Evolutionary conservation across 2,113 vertebrate genomes (phyloP).

Genomic region (Tupaia tana): DNA sequence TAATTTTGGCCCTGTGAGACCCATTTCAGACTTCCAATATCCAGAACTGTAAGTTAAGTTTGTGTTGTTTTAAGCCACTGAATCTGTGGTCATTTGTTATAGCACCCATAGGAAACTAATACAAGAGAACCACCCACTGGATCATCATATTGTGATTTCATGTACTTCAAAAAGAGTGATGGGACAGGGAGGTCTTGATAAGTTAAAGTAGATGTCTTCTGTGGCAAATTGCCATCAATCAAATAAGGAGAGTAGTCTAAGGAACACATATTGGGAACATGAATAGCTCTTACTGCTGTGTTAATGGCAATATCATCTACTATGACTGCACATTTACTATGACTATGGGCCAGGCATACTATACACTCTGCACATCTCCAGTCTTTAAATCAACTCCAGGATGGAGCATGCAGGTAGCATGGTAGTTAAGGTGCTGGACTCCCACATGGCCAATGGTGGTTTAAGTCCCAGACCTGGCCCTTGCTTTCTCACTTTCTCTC

Average conservation of each 20-base stretch:
- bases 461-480: no score
- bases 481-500: no score
- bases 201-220: neutral
- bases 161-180: neutral
- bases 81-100: neutral
- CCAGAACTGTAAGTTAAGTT: neutral
- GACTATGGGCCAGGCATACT: neutral
- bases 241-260: neutral
- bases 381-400: neutral
- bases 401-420: no score
- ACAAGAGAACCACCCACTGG: neutral
- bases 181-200: neutral
- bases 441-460: no score
- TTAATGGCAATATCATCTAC: neutral
- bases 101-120: neutral
- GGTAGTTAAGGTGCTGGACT: no score
- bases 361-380: neutral
- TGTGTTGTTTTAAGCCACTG: neutral
- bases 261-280: neutral
- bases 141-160: neutral
- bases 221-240: neutral
- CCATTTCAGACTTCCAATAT: neutral
- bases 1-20: neutral
- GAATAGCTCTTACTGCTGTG: neutral
- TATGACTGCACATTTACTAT: neutral